Conservation (phyloP, 1,140 invertebrate genomes). For the Pteromalus puparum region DNA sequence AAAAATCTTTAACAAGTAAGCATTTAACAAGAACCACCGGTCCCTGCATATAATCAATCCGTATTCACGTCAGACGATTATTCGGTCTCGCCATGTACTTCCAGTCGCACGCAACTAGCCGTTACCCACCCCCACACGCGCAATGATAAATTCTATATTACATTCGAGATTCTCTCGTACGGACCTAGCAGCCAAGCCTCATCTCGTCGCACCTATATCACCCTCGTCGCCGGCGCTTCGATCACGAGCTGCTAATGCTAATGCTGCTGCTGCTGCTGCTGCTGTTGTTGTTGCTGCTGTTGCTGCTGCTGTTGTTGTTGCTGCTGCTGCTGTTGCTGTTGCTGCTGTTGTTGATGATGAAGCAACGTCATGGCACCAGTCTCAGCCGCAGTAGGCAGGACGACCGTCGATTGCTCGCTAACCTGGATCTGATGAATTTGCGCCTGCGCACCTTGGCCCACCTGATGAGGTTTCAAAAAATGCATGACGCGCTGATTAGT, state of each 20-base stretch:
- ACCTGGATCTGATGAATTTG: constrained; percentile 73
- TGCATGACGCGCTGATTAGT: constrained; percentile 45
- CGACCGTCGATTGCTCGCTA: constrained; percentile 75
- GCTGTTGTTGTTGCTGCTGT: constrained; percentile 62
- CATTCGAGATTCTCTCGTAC: constrained; percentile 26
- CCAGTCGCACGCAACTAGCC: constrained; percentile 21
- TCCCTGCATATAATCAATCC: constrained; percentile 20
- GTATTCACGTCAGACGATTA: background rate
- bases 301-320: constrained; percentile 58
- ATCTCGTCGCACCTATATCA: background rate
- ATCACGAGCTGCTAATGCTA: background rate
- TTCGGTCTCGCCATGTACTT: background rate
- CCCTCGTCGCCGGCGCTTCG: background rate
- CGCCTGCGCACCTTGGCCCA: constrained; percentile 71
- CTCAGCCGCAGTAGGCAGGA: constrained; percentile 76
- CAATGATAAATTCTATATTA: constrained; percentile 46
- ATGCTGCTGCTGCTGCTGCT: constrained; percentile 62
- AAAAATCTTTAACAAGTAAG: constrained; percentile 31
- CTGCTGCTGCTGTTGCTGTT: constrained; percentile 65
- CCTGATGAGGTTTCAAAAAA: constrained; percentile 62
- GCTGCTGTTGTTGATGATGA: constrained; percentile 68
- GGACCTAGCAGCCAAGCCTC: background rate
- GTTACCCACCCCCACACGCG: constrained; percentile 5
- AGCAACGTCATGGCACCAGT: constrained; percentile 73
- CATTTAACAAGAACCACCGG: constrained; percentile 34